Percentiles rank a stretch among this genome's conserved stretches.
phyloP scores from a whole-genome alignment of 2,888 invertebrate species.

The Blastobasis lacticolella region DNA sequence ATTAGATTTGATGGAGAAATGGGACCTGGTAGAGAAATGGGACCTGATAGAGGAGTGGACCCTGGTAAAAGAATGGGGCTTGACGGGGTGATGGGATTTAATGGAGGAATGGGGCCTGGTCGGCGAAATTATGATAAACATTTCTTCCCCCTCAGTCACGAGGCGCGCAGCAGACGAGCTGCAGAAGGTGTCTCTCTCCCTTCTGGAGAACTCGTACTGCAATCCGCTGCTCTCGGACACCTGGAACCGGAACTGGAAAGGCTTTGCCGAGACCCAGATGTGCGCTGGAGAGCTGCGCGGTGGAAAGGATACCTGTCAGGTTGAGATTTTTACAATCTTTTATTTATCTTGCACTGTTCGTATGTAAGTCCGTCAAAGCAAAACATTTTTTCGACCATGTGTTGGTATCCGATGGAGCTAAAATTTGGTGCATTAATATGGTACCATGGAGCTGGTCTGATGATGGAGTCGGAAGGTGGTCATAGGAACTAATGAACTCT shows the following conservation, averaged over 20 bases:
- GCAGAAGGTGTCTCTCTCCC: constrained; percentile 48
- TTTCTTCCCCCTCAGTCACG: constrained; percentile 18
- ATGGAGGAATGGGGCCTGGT: too few relatives aligned
- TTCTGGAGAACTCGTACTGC: constrained; percentile 38
- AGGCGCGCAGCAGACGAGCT: constrained; percentile 36
- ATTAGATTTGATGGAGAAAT: too few relatives aligned
- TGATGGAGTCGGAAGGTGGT: too few relatives aligned
- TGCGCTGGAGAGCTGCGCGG: constrained; percentile 60
- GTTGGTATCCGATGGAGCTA: not conserved
- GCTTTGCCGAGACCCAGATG: constrained; percentile 43
- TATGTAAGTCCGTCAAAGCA: not conserved
- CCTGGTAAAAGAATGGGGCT: too few relatives aligned
- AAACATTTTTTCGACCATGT: not conserved
- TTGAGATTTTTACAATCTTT: too few relatives aligned
- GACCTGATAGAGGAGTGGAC: too few relatives aligned
- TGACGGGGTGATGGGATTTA: too few relatives aligned
- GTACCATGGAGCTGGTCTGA: not conserved
- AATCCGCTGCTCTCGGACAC: constrained; percentile 24
- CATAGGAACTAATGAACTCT: not conserved
- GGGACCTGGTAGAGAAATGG: too few relatives aligned
- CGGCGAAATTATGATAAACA: too few relatives aligned
- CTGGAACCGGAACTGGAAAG: constrained; percentile 40
- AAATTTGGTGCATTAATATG: not conserved
- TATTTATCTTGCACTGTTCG: not conserved
- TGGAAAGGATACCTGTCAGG: constrained; percentile 61